These are phyloP conservation scores for Hyperopisus bebe DNA, from an alignment of 2,113 vertebrate genomes.

Conservation along the genomic window DNA sequence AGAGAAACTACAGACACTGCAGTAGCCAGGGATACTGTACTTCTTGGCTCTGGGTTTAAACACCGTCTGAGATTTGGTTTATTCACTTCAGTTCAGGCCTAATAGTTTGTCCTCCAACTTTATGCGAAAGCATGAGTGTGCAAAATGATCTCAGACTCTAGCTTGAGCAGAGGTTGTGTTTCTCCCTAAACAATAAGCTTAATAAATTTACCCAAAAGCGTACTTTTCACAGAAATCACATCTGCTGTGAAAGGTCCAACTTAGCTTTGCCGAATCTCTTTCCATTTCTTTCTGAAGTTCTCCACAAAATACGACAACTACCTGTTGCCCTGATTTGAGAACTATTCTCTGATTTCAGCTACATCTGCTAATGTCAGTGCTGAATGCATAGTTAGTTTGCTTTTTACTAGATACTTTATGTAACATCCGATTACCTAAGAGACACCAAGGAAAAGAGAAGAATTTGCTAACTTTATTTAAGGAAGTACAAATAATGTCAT, in stretches of 20 bases:
- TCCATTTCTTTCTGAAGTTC: not conserved
- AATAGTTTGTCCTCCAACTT: not conserved
- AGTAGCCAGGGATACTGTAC: not conserved
- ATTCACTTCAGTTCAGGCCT: not conserved
- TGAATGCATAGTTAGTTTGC: not conserved
- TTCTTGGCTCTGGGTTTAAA: not conserved
- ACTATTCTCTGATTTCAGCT: not conserved
- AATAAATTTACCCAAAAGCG: not conserved
- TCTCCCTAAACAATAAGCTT: not conserved
- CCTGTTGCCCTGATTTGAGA: not conserved
- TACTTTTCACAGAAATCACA: not conserved
- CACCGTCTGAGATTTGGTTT: not conserved
- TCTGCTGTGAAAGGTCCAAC: not conserved
- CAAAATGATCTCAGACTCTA: conserved; percentile 6
- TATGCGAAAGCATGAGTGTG: not conserved
- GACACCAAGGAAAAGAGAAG: not conserved
- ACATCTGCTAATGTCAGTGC: not conserved
- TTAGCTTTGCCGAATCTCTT: not conserved
- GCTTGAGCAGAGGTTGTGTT: not conserved
- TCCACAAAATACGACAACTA: not conserved
- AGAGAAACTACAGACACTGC: not conserved
- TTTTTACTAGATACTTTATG: not conserved
- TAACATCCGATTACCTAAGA: not conserved
- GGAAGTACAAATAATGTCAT: not conserved
- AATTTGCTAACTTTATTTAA: not conserved